Conservation (phyloP, 1,140 invertebrate genomes). For the Platorchestia sp. region DNA sequence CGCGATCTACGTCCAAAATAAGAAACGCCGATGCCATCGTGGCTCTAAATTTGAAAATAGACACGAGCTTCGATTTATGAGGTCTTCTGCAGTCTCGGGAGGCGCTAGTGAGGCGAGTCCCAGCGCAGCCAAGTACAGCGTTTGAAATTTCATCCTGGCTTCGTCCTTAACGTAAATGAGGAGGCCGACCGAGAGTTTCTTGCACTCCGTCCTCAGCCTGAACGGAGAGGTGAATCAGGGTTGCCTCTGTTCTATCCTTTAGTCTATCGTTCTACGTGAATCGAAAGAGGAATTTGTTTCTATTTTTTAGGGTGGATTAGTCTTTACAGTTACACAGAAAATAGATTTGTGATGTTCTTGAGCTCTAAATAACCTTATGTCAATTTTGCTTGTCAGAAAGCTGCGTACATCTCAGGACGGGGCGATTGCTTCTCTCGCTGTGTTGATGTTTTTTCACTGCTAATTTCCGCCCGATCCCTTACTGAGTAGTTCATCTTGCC, state of each 20-base stretch:
- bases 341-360: no score
- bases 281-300: no score
- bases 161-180: not conserved
- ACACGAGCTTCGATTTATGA: not conserved
- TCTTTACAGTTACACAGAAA: no score
- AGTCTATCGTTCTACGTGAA: no score
- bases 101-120: not conserved
- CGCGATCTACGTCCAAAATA: not conserved
- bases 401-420: no score
- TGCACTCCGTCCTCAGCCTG: not conserved
- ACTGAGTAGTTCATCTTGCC: no score
- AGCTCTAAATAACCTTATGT: no score
- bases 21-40: not conserved
- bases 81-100: not conserved
- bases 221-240: not conserved
- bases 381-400: no score
- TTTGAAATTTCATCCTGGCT: not conserved
- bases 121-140: not conserved
- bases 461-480: no score
- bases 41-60: constrained; percentile 9
- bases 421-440: no score
- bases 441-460: no score
- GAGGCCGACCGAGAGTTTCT: not conserved
- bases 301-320: no score
- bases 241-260: not conserved